These are phyloP conservation scores for Lacerta agilis DNA, from an alignment of 2,797 vertebrate genomes.

Conservation along the genomic window DNA sequence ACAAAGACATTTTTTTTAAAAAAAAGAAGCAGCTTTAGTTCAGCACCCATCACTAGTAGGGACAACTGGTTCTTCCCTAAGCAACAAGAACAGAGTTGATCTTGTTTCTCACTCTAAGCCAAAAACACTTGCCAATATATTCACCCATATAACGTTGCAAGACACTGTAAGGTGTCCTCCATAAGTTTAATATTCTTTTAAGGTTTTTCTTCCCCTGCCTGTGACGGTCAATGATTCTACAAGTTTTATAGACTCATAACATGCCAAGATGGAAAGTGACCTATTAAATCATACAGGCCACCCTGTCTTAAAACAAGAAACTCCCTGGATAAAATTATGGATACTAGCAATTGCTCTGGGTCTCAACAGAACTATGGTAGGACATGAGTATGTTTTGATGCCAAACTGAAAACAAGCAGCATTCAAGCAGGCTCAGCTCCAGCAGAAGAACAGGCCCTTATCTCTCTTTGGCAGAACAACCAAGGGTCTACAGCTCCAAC, in stretches of 20 bases:
- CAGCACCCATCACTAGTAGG: not conserved
- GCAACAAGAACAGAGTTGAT: not conserved
- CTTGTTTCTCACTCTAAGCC: not conserved
- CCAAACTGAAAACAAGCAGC: not conserved
- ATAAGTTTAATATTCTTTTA: not conserved
- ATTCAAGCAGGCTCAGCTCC: not conserved
- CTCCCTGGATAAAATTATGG: not conserved
- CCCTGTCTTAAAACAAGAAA: slow-evolving; percentile 28
- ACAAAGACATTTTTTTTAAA: not conserved
- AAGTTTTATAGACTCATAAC: slow-evolving; percentile 22
- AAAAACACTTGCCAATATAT: not conserved
- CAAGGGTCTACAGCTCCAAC: too few relatives aligned
- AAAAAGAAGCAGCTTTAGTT: not conserved
- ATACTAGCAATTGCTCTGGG: not conserved
- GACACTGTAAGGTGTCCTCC: not conserved
- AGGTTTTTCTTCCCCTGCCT: not conserved
- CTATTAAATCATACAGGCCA: slow-evolving; percentile 23
- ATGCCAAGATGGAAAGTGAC: slow-evolving; percentile 17
- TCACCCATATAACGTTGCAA: not conserved
- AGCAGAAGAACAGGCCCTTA: not conserved
- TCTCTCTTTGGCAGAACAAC: not conserved
- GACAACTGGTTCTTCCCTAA: not conserved
- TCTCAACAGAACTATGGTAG: not conserved
- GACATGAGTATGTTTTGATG: not conserved
- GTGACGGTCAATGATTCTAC: not conserved